phyloP scores from a whole-genome alignment of 2,113 vertebrate genomes.

The Brachyhypopomus gauderio region DNA sequence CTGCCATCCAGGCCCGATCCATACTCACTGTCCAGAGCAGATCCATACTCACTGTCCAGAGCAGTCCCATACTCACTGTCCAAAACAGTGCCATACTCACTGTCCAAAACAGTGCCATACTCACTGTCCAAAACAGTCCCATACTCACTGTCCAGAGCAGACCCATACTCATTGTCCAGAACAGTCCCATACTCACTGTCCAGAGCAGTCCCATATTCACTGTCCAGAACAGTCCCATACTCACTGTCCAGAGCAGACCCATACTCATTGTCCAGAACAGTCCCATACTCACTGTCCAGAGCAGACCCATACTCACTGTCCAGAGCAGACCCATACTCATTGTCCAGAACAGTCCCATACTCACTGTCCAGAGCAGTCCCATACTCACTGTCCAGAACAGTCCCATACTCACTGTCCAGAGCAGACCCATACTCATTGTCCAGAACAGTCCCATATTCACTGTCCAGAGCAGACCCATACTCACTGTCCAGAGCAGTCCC shows the following conservation, averaged over 20 bases:
- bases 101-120: slow-evolving; percentile 1
- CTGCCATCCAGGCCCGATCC: slow-evolving; percentile 44
- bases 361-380: too few relatives aligned
- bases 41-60: slow-evolving; percentile 19
- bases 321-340: not conserved
- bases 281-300: not conserved
- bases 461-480: too few relatives aligned
- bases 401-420: slow-evolving; percentile 15
- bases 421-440: not conserved
- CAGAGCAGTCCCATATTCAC: not conserved
- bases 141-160: not conserved
- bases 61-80: slow-evolving; percentile 7
- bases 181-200: not conserved
- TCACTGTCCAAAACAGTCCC: not conserved
- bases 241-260: not conserved
- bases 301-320: too few relatives aligned
- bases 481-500: not conserved
- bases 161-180: not conserved
- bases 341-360: not conserved
- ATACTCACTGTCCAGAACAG: not conserved
- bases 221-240: not conserved
- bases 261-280: not conserved
- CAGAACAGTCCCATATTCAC: not conserved
- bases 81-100: slow-evolving; percentile 28
- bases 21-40: slow-evolving; percentile 36